Evolutionary conservation across 2,113 vertebrate genomes (phyloP).

Genomic region (Marmota monax): DNA sequence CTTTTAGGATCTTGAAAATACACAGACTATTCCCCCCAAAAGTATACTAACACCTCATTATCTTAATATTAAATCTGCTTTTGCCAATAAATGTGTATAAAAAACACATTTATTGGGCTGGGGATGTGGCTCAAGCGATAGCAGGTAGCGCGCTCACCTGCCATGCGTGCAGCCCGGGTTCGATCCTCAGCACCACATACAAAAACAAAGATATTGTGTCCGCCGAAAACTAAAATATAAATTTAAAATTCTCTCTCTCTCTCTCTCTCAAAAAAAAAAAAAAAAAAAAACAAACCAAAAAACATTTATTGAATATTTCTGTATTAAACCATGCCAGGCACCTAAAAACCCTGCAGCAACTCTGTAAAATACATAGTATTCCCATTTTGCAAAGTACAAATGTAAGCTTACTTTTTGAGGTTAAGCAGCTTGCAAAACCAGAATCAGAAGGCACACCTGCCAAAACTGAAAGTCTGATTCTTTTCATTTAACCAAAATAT

Average conservation of each 20-base stretch:
- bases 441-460: slow-evolving; percentile 34
- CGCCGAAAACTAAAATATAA: too few species aligned
- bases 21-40: slow-evolving; percentile 7
- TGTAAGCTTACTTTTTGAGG: background rate
- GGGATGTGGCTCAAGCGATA: too few species aligned
- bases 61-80: background rate
- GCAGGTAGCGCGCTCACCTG: too few species aligned
- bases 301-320: too few species aligned
- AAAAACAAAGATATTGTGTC: too few species aligned
- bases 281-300: too few species aligned
- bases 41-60: background rate
- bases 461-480: slow-evolving; percentile 50
- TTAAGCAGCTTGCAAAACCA: slow-evolving; percentile 48
- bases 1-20: background rate
- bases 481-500: background rate
- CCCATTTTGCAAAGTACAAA: background rate
- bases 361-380: background rate
- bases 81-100: background rate
- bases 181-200: too few species aligned
- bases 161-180: too few species aligned
- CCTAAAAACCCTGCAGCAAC: background rate
- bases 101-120: background rate
- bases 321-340: background rate
- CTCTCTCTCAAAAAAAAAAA: too few species aligned
- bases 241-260: too few species aligned